Evolutionary conservation across 2,888 invertebrate species (phyloP).

Genomic region (Oeneis ivallda): DNA sequence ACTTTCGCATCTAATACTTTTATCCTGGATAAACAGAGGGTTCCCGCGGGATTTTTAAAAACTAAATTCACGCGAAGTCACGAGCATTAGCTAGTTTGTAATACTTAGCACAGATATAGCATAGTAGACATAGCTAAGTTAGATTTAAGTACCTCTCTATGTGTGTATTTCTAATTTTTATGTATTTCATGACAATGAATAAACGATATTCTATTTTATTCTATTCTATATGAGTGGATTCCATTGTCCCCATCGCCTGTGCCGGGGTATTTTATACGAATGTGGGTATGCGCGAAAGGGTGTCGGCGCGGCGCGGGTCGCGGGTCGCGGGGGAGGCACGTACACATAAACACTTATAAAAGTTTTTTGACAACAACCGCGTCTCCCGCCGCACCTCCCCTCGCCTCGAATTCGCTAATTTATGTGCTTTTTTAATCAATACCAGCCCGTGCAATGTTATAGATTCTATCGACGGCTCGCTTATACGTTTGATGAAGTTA

Average conservation of each 20-base stretch:
- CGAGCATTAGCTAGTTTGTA: too few species aligned
- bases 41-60: too few species aligned
- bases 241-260: slow-evolving; percentile 52
- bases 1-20: too few species aligned
- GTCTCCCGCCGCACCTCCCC: slow-evolving; percentile 50
- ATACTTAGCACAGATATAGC: too few species aligned
- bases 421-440: slow-evolving; percentile 83
- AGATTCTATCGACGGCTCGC: slow-evolving; percentile 57
- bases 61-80: too few species aligned
- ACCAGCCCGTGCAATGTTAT: slow-evolving; percentile 58
- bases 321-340: slow-evolving; percentile 46
- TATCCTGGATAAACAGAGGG: not conserved
- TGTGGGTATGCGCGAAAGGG: slow-evolving; percentile 81
- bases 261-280: slow-evolving; percentile 71
- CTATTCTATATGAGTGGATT: too few species aligned
- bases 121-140: too few species aligned
- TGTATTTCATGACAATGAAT: too few species aligned
- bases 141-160: too few species aligned
- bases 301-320: slow-evolving; percentile 59
- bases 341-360: slow-evolving; percentile 81
- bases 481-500: slow-evolving; percentile 13
- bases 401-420: slow-evolving; percentile 79
- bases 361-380: slow-evolving; percentile 80
- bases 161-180: too few species aligned
- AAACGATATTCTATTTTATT: too few species aligned